Evolutionary conservation across 2,797 vertebrate species (phyloP).

Genomic region (Atherinosoma microstoma): DNA sequence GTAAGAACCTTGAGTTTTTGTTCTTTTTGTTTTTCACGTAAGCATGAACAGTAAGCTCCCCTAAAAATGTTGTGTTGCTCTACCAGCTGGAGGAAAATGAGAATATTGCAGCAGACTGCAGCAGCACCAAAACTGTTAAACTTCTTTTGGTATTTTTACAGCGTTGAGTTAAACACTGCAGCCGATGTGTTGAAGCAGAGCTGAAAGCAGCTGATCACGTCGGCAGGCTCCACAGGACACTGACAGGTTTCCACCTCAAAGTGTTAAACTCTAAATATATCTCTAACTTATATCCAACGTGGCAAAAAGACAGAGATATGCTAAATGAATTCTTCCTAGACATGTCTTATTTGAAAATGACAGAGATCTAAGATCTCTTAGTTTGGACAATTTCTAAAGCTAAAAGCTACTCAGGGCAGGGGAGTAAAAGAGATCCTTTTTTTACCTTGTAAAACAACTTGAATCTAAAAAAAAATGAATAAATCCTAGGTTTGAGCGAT

Average conservation of each 20-base stretch:
- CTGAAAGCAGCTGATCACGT: constrained; percentile 5
- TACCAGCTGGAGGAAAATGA: constrained; percentile 15
- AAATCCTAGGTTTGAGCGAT: too few relatives aligned
- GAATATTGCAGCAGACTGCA: constrained; percentile 6
- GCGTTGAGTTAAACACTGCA: background rate
- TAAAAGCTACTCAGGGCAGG: too few relatives aligned
- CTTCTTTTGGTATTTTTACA: background rate
- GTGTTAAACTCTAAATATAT: background rate
- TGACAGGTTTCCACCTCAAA: background rate
- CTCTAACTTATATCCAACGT: background rate
- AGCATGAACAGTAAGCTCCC: background rate
- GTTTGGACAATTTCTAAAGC: too few relatives aligned
- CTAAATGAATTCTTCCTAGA: too few relatives aligned
- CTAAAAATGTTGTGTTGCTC: background rate
- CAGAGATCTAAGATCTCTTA: too few relatives aligned
- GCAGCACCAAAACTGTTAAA: background rate
- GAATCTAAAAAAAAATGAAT: too few relatives aligned
- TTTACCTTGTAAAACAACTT: too few relatives aligned
- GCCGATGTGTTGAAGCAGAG: constrained; percentile 4
- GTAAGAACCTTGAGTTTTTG: background rate
- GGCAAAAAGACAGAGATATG: background rate
- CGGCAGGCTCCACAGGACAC: constrained; percentile 1
- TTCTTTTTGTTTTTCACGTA: background rate
- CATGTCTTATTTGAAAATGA: too few relatives aligned
- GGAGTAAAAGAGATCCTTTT: too few relatives aligned